Conservation (phyloP, 2,888 invertebrate species). For the Drosophila siamana region DNA sequence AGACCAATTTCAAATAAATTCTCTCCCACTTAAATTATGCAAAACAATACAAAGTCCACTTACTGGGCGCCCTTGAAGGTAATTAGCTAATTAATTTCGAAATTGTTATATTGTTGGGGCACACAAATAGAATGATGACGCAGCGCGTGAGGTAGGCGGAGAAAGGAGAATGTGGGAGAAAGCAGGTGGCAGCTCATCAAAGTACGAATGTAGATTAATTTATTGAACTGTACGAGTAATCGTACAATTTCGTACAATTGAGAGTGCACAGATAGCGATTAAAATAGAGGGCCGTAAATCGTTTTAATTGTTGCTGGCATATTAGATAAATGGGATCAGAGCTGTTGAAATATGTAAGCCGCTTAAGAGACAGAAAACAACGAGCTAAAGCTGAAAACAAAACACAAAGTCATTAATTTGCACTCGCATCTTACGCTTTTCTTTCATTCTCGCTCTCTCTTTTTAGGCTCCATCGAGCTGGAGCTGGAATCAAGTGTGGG, state of each 20-base stretch:
- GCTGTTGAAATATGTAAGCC: constrained; percentile 72
- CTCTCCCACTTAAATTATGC: constrained; percentile 35
- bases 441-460: constrained; percentile 19
- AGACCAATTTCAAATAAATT: not conserved
- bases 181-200: constrained; percentile 17
- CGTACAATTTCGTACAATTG: constrained; percentile 1
- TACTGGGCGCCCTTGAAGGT: constrained; percentile 41
- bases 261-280: constrained; percentile 20
- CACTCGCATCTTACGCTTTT: constrained; percentile 52
- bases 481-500: constrained; percentile 3
- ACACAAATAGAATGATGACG: not conserved
- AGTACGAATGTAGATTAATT: constrained; percentile 63
- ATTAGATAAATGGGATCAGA: constrained; percentile 73
- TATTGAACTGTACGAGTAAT: constrained; percentile 57
- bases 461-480: constrained; percentile 36
- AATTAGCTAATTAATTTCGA: constrained; percentile 78
- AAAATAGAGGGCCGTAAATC: constrained; percentile 62
- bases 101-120: constrained; percentile 34
- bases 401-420: constrained; percentile 76
- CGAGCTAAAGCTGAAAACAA: constrained; percentile 33
- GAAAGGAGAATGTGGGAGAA: not conserved
- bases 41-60: constrained; percentile 64
- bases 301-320: constrained; percentile 74
- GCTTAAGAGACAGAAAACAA: constrained; percentile 37
- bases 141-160: not conserved